Conservation (phyloP, 2,797 vertebrate species). For the Hipposideros larvatus region DNA sequence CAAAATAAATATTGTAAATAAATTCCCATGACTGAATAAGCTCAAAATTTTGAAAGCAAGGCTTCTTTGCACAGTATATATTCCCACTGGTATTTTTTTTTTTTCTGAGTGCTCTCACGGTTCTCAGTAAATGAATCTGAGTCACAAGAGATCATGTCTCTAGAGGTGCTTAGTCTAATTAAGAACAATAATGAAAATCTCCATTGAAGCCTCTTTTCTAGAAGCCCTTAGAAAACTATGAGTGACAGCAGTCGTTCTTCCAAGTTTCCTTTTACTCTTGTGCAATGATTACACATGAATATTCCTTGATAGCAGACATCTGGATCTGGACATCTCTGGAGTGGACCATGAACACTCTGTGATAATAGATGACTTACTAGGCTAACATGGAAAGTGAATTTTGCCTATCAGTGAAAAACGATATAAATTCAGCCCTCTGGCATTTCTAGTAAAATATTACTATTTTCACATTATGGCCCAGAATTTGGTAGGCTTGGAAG, state of each 20-base stretch:
- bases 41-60: constrained; percentile 38
- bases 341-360: not conserved
- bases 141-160: constrained; percentile 45
- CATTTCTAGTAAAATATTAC: constrained; percentile 17
- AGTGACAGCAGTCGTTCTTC: not conserved
- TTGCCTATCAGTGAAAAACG: not conserved
- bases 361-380: not conserved
- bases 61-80: constrained; percentile 11
- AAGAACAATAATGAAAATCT: constrained; percentile 56
- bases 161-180: constrained; percentile 63
- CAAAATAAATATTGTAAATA: constrained; percentile 50
- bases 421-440: not conserved
- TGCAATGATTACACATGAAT: not conserved
- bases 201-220: constrained; percentile 6
- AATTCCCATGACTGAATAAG: constrained; percentile 26
- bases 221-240: constrained; percentile 8
- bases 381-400: not conserved
- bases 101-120: not conserved
- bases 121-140: constrained; percentile 60
- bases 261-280: not conserved
- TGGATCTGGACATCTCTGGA: not conserved
- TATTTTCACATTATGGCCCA: not conserved
- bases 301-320: not conserved
- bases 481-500: not conserved
- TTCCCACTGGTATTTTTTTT: not conserved